A percentile compares a stretch with the other conserved stretches of the same genome.
phyloP scores from a whole-genome alignment of 2,888 invertebrate species.

The Tachina lurida region DNA sequence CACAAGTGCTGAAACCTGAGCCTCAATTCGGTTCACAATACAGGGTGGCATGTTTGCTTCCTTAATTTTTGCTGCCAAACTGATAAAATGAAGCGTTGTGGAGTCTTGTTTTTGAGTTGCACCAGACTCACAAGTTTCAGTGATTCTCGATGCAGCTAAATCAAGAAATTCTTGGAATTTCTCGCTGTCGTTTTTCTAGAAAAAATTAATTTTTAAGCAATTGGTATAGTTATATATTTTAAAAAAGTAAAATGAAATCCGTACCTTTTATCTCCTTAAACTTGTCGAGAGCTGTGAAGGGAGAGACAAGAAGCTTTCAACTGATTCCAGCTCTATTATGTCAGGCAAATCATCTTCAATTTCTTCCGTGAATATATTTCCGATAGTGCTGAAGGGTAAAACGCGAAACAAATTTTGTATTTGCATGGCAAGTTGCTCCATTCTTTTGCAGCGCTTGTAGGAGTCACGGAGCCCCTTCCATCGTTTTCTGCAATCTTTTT shows the following conservation, averaged over 20 bases:
- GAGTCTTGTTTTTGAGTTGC: slow-evolving; percentile 31
- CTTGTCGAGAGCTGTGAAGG: neutral
- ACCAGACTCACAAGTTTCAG: slow-evolving; percentile 19
- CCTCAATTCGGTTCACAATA: slow-evolving; percentile 34
- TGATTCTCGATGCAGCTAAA: slow-evolving; percentile 19
- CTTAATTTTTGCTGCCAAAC: slow-evolving; percentile 43
- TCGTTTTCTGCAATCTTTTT: neutral
- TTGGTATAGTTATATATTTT: neutral
- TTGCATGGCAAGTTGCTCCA: slow-evolving; percentile 13
- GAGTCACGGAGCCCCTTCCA: neutral
- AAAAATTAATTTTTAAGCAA: neutral
- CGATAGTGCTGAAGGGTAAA: slow-evolving; percentile 4
- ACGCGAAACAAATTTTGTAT: neutral
- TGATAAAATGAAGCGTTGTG: slow-evolving; percentile 41
- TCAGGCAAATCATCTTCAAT: neutral
- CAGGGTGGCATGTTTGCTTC: slow-evolving; percentile 44
- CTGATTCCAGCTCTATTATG: neutral
- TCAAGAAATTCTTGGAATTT: slow-evolving; percentile 42
- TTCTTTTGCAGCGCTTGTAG: slow-evolving; percentile 11
- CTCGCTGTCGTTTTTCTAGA: slow-evolving; percentile 17
- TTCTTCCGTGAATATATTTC: neutral
- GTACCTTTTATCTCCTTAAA: neutral
- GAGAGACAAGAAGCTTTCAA: neutral
- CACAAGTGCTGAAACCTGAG: slow-evolving; percentile 46
- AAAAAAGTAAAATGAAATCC: neutral